Percentiles rank a stretch among this genome's conserved stretches.
These are phyloP conservation scores for Cheirogaleus major DNA, from an alignment of 2,797 vertebrate genomes.

Conservation along the genomic window DNA sequence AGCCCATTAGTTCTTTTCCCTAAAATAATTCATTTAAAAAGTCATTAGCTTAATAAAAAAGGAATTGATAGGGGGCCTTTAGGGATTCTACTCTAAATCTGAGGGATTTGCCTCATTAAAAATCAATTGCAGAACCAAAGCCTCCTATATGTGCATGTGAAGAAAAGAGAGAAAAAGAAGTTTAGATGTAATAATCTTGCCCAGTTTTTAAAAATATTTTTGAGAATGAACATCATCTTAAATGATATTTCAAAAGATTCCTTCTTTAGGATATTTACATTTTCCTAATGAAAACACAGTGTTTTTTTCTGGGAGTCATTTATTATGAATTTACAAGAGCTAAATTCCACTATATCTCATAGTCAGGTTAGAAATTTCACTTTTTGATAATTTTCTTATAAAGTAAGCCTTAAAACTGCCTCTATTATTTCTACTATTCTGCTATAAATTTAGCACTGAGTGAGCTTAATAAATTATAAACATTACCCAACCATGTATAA, in stretches of 20 bases:
- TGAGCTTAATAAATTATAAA: not conserved
- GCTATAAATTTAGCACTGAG: conserved; percentile 7
- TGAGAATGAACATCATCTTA: conserved; percentile 18
- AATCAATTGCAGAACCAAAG: conserved; percentile 50
- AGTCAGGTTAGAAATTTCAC: not conserved
- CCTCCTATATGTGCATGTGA: not conserved
- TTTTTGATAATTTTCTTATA: conserved; percentile 30
- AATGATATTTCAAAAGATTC: not conserved
- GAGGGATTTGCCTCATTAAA: conserved; percentile 70
- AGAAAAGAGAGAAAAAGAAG: not conserved
- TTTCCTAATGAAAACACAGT: not conserved
- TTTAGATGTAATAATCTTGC: not conserved
- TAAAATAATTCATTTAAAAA: conserved; percentile 71
- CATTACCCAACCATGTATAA: not conserved
- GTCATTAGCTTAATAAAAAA: conserved; percentile 72
- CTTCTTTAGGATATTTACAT: not conserved
- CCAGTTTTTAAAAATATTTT: conserved; percentile 12
- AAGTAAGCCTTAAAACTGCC: conserved; percentile 4
- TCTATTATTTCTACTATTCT: not conserved
- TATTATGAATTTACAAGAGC: not conserved
- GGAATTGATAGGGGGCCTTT: conserved; percentile 59
- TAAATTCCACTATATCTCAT: not conserved
- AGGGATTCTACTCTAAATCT: conserved; percentile 59
- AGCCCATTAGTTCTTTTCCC: conserved; percentile 54
- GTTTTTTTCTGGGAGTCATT: not conserved